A percentile compares a stretch with the other conserved stretches of the same genome.
Conservation (phyloP, 2,113 vertebrate species). For the Notechis scutatus region DNA sequence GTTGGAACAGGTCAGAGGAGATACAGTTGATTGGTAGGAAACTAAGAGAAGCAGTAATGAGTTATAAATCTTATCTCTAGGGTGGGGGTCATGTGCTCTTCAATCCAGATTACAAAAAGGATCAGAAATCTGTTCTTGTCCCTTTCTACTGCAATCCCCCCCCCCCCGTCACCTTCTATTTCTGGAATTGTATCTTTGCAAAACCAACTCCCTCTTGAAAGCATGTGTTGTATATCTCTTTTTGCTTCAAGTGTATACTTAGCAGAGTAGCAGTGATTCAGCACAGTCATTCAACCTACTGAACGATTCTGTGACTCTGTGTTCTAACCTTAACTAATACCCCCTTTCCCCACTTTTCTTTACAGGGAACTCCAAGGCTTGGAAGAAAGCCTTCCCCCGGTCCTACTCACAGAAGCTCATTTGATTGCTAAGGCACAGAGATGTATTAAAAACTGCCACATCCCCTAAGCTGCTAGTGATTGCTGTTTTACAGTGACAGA, state of each 20-base stretch:
- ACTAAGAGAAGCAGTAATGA: neutral
- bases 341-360: neutral
- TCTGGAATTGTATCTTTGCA: neutral
- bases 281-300: neutral
- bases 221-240: neutral
- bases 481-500: constrained; percentile 74
- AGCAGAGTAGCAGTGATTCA: neutral
- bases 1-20: neutral
- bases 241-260: neutral
- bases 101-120: neutral
- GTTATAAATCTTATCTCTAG: neutral
- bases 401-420: constrained; percentile 81
- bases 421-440: constrained; percentile 74
- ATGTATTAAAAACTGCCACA: constrained; percentile 46
- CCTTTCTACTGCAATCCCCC: neutral
- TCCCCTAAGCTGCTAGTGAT: constrained; percentile 75
- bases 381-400: constrained; percentile 89
- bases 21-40: neutral
- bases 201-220: neutral
- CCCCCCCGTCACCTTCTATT: neutral
- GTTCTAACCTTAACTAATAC: neutral
- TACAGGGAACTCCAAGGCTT: constrained; percentile 89
- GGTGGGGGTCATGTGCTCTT: neutral
- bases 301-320: constrained; percentile 1
- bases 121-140: neutral